phyloP scores from a whole-genome alignment of 2,113 vertebrate genomes.

The Struthio camelus region DNA sequence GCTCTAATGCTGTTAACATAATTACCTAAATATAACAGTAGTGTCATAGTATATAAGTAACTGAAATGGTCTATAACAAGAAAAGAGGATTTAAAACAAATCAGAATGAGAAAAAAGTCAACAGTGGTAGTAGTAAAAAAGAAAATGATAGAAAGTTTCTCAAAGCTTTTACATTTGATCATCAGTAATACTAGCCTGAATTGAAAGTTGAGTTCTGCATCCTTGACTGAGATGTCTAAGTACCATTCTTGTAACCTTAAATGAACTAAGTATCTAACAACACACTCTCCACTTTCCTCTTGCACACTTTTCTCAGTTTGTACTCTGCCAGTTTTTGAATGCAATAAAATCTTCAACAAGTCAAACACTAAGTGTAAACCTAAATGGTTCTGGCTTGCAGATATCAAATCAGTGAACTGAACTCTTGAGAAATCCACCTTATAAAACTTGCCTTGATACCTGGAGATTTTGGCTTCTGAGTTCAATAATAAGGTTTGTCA shows the following conservation, averaged over 20 bases:
- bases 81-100: not conserved
- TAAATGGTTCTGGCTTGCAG: conserved; percentile 39
- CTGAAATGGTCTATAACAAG: not conserved
- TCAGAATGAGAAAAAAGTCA: not conserved
- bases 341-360: conserved; percentile 60
- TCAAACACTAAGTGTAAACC: conserved; percentile 26
- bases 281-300: conserved; percentile 13
- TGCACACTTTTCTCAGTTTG: conserved; percentile 37
- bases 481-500: not conserved
- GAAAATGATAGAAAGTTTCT: not conserved
- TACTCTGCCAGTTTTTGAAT: conserved; percentile 35
- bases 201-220: not conserved
- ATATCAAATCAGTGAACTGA: conserved; percentile 47
- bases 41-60: not conserved
- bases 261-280: conserved; percentile 37
- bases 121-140: not conserved
- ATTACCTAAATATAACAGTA: not conserved
- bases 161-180: not conserved
- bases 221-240: not conserved
- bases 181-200: not conserved
- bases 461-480: not conserved
- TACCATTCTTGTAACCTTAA: conserved; percentile 31
- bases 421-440: conserved; percentile 27
- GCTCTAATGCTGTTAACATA: not conserved
- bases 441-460: conserved; percentile 13